Base-by-base conservation (phyloP, 2,113 vertebrate genomes). In the Antechinus flavipes region DNA sequence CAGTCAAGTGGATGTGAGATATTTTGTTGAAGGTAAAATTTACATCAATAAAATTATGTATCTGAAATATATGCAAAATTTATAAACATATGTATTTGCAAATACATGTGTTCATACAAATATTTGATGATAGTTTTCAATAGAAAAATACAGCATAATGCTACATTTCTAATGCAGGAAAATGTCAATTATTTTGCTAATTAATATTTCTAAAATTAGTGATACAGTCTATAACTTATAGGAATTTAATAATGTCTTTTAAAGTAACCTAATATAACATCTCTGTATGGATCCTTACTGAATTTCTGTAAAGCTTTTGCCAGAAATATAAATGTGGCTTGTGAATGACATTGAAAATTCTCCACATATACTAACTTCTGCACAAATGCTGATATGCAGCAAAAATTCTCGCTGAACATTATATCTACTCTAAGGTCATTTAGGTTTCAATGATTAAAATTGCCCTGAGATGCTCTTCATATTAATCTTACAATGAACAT, bases 391-490 rank as follows among this genome's bases (percentile, higher is more conserved):
- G 96, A 97, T n/a, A 90, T n/a, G 8, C n/a, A 91, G 58, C 47
- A 95, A 91, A 98, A 96, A 95, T 92, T 96, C 89, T n/a, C 24
- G 25, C 76, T 96, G 96, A 96, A 96, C 95, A 95, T 96, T 91
- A 93, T 89, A 94, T 97, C 96, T 94, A 91, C 76, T 95, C n/a
- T 95, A 93, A 97, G 97, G 96, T 98, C 96, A 93, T 54, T 84
- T 89, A 95, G 52, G 91, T 96, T 97, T 91, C 91, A 91, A 7
- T 97, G 96, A 98, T 98, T 98, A 98, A 97, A 97, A 97, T 89
- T 97, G 54, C 30, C 95, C 90, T 96, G 93, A 93, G 49, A 95
- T 96, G 90, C 53, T 91, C 52, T 98, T 96, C 55, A 52, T 95
- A 94, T 97, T 98, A 97, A 96, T 97, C 95, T 97, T 96, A 55